Evolutionary conservation across 1,140 invertebrate genomes (phyloP).

Genomic region (Eriocheir sinensis): DNA sequence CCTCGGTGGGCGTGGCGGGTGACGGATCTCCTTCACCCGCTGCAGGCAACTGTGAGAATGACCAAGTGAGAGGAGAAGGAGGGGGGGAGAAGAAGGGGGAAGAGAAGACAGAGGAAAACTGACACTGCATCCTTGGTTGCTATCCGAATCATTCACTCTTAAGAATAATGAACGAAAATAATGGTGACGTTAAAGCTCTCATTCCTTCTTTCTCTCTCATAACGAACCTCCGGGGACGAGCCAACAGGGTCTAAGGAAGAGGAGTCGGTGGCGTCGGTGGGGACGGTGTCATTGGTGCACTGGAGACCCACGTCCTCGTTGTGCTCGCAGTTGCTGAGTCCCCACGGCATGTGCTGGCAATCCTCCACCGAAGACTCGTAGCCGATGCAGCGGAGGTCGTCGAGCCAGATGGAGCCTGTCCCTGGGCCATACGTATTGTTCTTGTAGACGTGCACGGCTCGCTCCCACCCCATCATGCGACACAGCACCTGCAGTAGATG

Average conservation of each 20-base stretch:
- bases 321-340: conserved; percentile 87
- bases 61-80: background rate
- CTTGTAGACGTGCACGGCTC: conserved; percentile 82
- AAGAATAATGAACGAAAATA: no score
- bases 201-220: no score
- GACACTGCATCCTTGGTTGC: no score
- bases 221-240: background rate
- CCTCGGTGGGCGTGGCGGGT: background rate
- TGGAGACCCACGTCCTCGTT: conserved; percentile 89
- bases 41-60: background rate
- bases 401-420: conserved; percentile 88
- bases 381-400: conserved; percentile 87
- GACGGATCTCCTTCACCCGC: background rate
- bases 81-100: conserved; percentile 40
- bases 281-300: conserved; percentile 81
- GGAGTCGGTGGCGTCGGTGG: background rate
- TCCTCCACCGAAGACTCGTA: conserved; percentile 86
- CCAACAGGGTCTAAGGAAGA: background rate
- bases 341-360: conserved; percentile 87
- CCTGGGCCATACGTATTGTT: conserved; percentile 82
- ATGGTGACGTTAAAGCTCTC: no score
- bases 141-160: no score
- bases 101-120: conserved; percentile 30
- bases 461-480: conserved; percentile 85
- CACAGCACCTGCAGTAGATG: conserved; percentile 83